Evolutionary conservation across 2,113 vertebrate species (phyloP).

Genomic region (Periophthalmus modestus): DNA sequence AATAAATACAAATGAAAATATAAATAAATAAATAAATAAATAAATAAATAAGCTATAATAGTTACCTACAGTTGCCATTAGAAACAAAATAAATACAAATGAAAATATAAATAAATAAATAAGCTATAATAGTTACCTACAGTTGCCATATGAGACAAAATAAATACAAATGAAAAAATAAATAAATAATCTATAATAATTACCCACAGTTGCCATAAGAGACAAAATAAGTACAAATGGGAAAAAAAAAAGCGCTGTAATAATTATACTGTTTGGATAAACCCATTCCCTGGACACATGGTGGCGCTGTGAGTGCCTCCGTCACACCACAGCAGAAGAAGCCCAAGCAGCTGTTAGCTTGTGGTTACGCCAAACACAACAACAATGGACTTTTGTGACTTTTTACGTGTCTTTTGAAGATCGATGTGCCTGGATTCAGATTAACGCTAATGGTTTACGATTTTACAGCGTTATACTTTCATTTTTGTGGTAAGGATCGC

Average conservation of each 20-base stretch:
- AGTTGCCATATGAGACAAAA: too few relatives aligned
- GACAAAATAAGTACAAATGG: too few relatives aligned
- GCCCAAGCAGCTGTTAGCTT: slow-evolving; percentile 4
- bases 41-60: too few relatives aligned
- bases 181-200: too few relatives aligned
- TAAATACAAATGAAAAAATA: not conserved
- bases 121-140: too few relatives aligned
- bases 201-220: too few relatives aligned
- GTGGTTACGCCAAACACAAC: not conserved
- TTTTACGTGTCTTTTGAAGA: not conserved
- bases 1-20: too few relatives aligned
- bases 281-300: not conserved
- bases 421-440: not conserved
- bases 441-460: not conserved
- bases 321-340: not conserved
- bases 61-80: too few relatives aligned
- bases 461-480: not conserved
- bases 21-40: too few relatives aligned
- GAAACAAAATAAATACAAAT: too few relatives aligned
- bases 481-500: not conserved
- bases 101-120: too few relatives aligned
- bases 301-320: not conserved
- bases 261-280: not conserved
- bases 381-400: not conserved
- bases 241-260: too few relatives aligned